Evolutionary conservation across 64 coral and sea anemone species (phyloP).

Genomic region (Orbicella faveolata): DNA sequence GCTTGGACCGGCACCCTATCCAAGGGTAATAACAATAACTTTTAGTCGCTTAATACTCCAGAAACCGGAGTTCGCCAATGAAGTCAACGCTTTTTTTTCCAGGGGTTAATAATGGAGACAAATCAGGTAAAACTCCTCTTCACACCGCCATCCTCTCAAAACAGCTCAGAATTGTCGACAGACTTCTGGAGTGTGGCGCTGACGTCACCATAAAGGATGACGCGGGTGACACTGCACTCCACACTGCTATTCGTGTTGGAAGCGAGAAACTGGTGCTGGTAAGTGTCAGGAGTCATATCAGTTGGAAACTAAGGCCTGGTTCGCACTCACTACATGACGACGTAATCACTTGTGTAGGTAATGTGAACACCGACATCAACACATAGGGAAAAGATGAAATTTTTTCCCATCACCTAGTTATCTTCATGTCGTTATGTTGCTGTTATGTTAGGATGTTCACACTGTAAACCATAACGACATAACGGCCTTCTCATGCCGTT

Average conservation of each 20-base stretch:
- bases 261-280: conserved; percentile 34
- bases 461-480: too few relatives aligned
- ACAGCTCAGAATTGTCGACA: conserved; percentile 21
- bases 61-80: not conserved
- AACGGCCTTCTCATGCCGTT: too few relatives aligned
- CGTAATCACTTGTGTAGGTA: too few relatives aligned
- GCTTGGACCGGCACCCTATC: too few relatives aligned
- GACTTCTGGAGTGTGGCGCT: conserved; percentile 12
- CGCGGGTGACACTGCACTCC: conserved; percentile 14
- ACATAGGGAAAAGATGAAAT: too few relatives aligned
- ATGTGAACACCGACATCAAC: too few relatives aligned
- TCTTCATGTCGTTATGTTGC: too few relatives aligned
- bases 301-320: not conserved
- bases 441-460: too few relatives aligned
- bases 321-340: too few relatives aligned
- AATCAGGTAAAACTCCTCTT: conserved; percentile 39
- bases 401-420: too few relatives aligned
- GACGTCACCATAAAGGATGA: conserved; percentile 32
- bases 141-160: conserved; percentile 41
- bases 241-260: conserved; percentile 35
- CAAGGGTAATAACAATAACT: too few relatives aligned
- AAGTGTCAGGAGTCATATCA: not conserved
- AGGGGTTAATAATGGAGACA: conserved; percentile 16
- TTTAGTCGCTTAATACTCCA: too few relatives aligned
- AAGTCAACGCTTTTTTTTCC: not conserved